phyloP scores from a whole-genome alignment of 2,113 vertebrate genomes.

The Campylorhamphus procurvoides region DNA sequence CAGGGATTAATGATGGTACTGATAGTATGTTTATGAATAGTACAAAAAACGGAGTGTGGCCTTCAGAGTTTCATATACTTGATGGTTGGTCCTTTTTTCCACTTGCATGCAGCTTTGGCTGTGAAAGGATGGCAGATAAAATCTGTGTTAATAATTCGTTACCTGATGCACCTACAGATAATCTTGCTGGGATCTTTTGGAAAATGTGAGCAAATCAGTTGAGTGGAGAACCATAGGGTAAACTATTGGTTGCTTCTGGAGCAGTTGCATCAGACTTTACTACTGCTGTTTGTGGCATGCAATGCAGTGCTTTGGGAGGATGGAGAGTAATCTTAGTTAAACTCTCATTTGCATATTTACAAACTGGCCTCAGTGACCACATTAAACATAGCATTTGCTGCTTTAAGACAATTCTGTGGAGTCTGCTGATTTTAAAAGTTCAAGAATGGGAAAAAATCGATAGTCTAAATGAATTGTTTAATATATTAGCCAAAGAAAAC shows the following conservation, averaged over 20 bases:
- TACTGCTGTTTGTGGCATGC: background rate
- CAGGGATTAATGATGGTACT: background rate
- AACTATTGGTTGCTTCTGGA: background rate
- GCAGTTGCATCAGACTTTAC: background rate
- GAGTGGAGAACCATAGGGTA: background rate
- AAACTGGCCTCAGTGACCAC: conserved; percentile 8
- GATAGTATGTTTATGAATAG: background rate
- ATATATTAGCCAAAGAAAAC: background rate
- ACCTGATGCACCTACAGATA: background rate
- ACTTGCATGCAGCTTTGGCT: background rate
- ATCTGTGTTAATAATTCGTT: background rate
- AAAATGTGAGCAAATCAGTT: background rate
- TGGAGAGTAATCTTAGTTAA: background rate
- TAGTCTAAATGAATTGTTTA: background rate
- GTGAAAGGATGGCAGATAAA: background rate
- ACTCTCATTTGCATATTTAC: background rate
- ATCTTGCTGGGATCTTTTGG: background rate
- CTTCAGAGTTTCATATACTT: background rate
- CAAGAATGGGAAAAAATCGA: background rate
- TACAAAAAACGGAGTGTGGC: background rate
- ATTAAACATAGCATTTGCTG: background rate
- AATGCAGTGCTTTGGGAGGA: background rate
- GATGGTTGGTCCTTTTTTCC: background rate
- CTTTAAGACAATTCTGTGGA: background rate
- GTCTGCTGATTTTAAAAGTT: background rate